phyloP scores from a whole-genome alignment of 1,140 invertebrate species.

The Heliothis virescens region DNA sequence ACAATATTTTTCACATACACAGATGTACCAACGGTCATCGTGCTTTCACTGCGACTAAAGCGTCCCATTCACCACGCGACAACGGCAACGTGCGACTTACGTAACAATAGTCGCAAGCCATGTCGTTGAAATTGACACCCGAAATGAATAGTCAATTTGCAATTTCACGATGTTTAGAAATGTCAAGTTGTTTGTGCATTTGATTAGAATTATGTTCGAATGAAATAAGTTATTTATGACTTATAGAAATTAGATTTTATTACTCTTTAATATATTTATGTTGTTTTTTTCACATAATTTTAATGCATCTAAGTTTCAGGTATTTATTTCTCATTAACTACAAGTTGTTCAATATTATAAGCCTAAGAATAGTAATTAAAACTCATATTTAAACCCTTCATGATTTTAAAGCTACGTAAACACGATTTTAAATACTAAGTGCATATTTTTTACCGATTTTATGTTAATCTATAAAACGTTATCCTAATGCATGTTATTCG shows the following conservation, averaged over 20 bases:
- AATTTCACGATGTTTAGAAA: slow-evolving; percentile 5
- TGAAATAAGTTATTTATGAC: neutral
- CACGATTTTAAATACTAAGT: neutral
- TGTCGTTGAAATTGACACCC: slow-evolving; percentile 22
- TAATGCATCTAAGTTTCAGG: too few species aligned
- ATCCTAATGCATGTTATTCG: neutral
- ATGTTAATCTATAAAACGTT: neutral
- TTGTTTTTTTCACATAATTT: too few species aligned
- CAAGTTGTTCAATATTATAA: too few species aligned
- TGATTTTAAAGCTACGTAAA: neutral
- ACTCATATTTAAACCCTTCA: neutral
- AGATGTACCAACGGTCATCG: neutral
- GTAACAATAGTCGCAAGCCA: slow-evolving; percentile 19
- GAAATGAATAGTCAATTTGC: slow-evolving; percentile 21
- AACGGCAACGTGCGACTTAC: neutral
- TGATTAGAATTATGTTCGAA: neutral
- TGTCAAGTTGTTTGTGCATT: slow-evolving; percentile 1
- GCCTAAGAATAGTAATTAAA: too few species aligned
- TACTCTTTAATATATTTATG: neutral
- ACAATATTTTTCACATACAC: neutral
- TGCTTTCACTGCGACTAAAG: slow-evolving; percentile 27
- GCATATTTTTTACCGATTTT: neutral
- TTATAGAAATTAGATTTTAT: neutral
- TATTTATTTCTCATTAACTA: too few species aligned
- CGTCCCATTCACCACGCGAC: slow-evolving; percentile 22